phyloP scores from a whole-genome alignment of 2,113 vertebrate genomes.

The Aphyosemion australe region DNA sequence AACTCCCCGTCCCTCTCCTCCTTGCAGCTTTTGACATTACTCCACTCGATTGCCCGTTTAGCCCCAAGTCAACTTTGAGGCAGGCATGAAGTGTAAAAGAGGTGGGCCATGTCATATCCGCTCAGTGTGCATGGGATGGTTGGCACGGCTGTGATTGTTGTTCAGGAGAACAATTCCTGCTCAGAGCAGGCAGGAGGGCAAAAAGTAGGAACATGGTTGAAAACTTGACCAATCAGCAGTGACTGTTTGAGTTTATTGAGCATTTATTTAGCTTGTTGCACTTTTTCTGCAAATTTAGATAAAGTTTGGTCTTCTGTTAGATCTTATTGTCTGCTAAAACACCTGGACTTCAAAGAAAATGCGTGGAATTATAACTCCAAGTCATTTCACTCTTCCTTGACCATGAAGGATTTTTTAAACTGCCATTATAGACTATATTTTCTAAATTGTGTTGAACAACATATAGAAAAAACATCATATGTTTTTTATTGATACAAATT shows the following conservation, averaged over 20 bases:
- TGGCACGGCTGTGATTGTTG: conserved; percentile 51
- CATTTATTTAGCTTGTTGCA: neutral
- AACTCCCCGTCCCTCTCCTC: conserved; percentile 26
- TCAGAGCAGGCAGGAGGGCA: neutral
- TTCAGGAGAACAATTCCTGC: conserved; percentile 50
- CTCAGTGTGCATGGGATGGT: conserved; percentile 55
- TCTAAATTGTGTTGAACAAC: no score
- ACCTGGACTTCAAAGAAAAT: conserved; percentile 4
- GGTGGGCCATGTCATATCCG: conserved; percentile 63
- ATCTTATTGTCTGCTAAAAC: neutral
- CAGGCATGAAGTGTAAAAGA: conserved; percentile 64
- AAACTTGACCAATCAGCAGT: conserved; percentile 18
- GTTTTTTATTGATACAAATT: no score
- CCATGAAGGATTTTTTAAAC: neutral
- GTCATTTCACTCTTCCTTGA: neutral
- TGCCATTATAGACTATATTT: no score
- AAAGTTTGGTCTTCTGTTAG: neutral
- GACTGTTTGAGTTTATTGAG: neutral
- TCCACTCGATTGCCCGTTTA: conserved; percentile 70
- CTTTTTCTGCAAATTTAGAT: no score
- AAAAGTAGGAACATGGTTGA: conserved; percentile 27
- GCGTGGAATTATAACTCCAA: neutral
- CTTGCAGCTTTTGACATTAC: conserved; percentile 70
- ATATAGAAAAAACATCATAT: no score
- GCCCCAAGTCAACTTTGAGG: conserved; percentile 70